phyloP scores from a whole-genome alignment of 1,140 invertebrate species.

The Sycophila sp. region DNA sequence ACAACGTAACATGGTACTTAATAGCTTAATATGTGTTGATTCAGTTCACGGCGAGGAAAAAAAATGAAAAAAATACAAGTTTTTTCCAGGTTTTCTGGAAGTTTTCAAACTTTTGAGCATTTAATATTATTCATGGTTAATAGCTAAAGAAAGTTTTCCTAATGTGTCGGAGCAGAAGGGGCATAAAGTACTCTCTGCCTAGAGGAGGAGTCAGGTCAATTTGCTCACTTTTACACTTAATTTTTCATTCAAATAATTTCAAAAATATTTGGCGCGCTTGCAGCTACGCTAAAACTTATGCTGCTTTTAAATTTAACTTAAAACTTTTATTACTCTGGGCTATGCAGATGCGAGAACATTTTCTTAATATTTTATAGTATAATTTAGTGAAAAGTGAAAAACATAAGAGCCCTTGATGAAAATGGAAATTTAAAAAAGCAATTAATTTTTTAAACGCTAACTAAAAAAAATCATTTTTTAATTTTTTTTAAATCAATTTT shows the following conservation, averaged over 20 bases:
- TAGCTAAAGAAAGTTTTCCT: slow-evolving; percentile 15
- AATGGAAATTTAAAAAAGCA: too few species aligned
- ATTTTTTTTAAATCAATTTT: too few species aligned
- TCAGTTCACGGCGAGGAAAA: not conserved
- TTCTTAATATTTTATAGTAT: not conserved
- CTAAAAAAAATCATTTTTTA: too few species aligned
- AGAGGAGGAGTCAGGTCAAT: not conserved
- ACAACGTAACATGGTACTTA: too few species aligned
- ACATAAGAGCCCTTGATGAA: not conserved
- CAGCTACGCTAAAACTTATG: too few species aligned
- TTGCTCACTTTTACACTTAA: not conserved
- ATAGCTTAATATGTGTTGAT: not conserved
- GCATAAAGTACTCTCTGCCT: not conserved
- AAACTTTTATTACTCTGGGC: not conserved
- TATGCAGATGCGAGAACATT: not conserved
- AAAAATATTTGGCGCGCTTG: too few species aligned
- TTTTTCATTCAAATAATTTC: not conserved
- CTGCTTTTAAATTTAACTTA: not conserved
- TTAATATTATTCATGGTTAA: slow-evolving; percentile 31
- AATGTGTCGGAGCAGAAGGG: not conserved
- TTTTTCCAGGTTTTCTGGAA: not conserved
- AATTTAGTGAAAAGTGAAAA: not conserved
- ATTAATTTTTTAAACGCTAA: too few species aligned
- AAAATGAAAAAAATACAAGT: not conserved
- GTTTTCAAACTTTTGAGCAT: not conserved